Evolutionary conservation across 2,797 vertebrate genomes (phyloP).

Genomic region (Spondyliosoma cantharus): DNA sequence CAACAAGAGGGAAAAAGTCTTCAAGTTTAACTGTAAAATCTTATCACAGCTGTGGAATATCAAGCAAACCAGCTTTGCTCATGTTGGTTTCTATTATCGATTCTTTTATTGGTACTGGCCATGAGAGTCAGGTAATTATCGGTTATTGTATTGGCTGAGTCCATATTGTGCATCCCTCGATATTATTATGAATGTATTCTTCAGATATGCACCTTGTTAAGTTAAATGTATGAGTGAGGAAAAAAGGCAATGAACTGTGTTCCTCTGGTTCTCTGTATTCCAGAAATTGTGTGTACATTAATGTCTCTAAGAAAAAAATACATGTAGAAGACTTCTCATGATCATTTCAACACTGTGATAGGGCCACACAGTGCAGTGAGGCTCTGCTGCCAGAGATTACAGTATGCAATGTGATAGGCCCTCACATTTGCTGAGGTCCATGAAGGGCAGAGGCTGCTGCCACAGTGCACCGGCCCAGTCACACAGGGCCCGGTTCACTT

Average conservation of each 20-base stretch:
- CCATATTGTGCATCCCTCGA: too few relatives aligned
- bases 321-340: conserved; percentile 5
- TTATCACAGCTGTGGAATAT: too few relatives aligned
- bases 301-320: conserved; percentile 35
- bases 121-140: too few relatives aligned
- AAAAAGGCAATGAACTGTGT: too few relatives aligned
- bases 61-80: too few relatives aligned
- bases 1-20: too few relatives aligned
- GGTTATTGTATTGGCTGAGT: too few relatives aligned
- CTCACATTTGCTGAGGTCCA: conserved; percentile 74
- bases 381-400: conserved; percentile 69
- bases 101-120: too few relatives aligned
- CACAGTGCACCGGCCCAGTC: conserved; percentile 37
- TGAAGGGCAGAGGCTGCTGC: conserved; percentile 62
- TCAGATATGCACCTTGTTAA: neutral
- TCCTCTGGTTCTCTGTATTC: neutral
- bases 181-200: neutral
- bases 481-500: conserved; percentile 37
- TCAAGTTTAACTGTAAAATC: too few relatives aligned
- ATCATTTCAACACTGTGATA: conserved; percentile 46
- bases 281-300: conserved; percentile 19
- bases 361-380: conserved; percentile 46
- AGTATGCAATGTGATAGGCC: conserved; percentile 77
- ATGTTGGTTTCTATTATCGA: too few relatives aligned
- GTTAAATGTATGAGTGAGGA: neutral